Evolutionary conservation across 2,113 vertebrate species (phyloP).

Genomic region (Dromiciops gliroides): DNA sequence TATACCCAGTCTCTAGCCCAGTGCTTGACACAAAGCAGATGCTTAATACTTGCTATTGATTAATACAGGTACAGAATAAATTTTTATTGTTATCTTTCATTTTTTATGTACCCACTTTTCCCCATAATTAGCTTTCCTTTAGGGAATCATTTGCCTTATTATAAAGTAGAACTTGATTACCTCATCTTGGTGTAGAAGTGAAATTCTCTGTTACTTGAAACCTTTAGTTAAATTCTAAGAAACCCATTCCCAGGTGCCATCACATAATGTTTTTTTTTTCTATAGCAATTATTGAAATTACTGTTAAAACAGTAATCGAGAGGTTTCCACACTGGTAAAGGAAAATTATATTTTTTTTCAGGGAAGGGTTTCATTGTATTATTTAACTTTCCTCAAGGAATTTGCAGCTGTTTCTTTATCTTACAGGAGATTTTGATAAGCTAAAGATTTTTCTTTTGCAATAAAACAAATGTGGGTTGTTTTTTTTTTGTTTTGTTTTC

Average conservation of each 20-base stretch:
- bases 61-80: not conserved
- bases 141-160: not conserved
- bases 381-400: conserved; percentile 20
- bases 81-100: not conserved
- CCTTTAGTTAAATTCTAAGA: not conserved
- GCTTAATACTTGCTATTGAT: not conserved
- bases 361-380: not conserved
- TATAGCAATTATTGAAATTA: not conserved
- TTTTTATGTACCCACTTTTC: not conserved
- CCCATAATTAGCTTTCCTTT: not conserved
- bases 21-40: no score
- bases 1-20: not conserved
- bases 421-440: not conserved
- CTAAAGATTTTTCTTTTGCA: conserved; percentile 38
- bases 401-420: not conserved
- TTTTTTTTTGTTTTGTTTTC: conserved; percentile 67
- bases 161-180: not conserved
- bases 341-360: not conserved
- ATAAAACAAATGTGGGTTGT: conserved; percentile 67
- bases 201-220: not conserved
- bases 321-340: not conserved
- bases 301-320: not conserved
- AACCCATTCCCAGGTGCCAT: not conserved
- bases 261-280: not conserved
- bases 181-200: not conserved